These are phyloP conservation scores for Smutsia gigantea DNA, from an alignment of 2,797 vertebrate species.

Conservation along the genomic window DNA sequence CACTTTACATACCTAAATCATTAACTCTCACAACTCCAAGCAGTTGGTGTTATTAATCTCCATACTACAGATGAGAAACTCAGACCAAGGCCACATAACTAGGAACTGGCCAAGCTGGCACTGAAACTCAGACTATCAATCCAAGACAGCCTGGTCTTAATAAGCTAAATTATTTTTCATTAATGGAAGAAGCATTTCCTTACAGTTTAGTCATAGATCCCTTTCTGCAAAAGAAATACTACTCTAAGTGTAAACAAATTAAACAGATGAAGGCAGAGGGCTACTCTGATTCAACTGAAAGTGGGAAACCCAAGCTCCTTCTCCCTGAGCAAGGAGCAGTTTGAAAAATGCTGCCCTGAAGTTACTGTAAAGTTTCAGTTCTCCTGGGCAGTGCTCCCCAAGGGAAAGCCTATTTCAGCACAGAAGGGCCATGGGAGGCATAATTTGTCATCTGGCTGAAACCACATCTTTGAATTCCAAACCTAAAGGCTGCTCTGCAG, in stretches of 20 bases:
- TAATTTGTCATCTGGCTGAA: background rate
- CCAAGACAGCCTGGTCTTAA: background rate
- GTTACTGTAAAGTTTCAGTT: background rate
- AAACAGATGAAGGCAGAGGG: background rate
- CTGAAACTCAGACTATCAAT: background rate
- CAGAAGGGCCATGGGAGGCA: background rate
- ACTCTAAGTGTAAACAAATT: background rate
- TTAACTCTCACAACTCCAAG: background rate
- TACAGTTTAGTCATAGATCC: background rate
- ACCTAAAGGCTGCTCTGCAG: background rate
- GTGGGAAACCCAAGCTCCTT: background rate
- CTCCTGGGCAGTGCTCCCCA: background rate
- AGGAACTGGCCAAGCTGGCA: background rate
- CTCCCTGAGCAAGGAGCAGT: background rate
- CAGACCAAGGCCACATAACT: background rate
- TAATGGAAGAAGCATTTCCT: background rate
- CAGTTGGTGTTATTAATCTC: background rate
- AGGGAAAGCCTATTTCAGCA: background rate
- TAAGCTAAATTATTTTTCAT: background rate
- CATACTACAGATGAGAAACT: background rate
- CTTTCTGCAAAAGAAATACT: slow-evolving; percentile 1
- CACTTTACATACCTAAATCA: background rate
- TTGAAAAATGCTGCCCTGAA: background rate
- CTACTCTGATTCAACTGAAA: background rate
- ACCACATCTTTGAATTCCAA: background rate